Evolutionary conservation across 2,797 vertebrate genomes (phyloP), one percentile per base, ranked within the genome.

Genomic region (Gymnodraco acuticeps): DNA sequence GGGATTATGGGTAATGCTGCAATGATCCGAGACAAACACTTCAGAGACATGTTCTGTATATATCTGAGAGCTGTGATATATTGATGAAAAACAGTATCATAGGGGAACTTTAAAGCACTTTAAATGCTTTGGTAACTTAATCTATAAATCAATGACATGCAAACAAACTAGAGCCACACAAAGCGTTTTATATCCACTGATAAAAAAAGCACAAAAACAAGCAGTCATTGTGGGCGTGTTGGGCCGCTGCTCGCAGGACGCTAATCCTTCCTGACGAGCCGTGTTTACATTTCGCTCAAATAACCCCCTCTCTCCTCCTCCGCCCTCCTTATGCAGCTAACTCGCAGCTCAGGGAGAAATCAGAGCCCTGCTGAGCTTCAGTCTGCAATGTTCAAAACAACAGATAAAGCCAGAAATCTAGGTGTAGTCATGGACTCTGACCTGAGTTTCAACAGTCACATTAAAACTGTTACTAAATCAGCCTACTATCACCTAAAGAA

Each of bases 281-380:
- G 73, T 64, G 70, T 88, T 90, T 90, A 85, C 87, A 82, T 90
- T 90, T 91, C 85, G 91, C 88, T 88, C 81, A 86, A 56, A 86
- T 88, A 62, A 79, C 71, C 83, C 84, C 75, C 33, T 59, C 75
- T 85, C 74, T 86, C 73, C 82, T 71, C 58, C 82, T 70, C 62
- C 4, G 58, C 60, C 50, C 69, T 53, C 41, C 66, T 78, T 15
- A 70, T 78, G 75, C n/a, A 70, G 72, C 68, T 48, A 70, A 78
- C 56, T 78, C 27, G 47, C 53, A 50, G 83, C 75, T 68, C 75
- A 48, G 65, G 9, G 64, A 82, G 70, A 58, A 70, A 72, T 8
- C 19, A 79, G 67, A 84, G 1, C 62, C 10, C 69, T 19, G 68
- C n/a, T n/a, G n/a, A n/a, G n/a, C n/a, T n/a, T n/a, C n/a, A n/a